Conservation (phyloP, 2,113 vertebrate genomes). For the Marcusenius ussheri region DNA sequence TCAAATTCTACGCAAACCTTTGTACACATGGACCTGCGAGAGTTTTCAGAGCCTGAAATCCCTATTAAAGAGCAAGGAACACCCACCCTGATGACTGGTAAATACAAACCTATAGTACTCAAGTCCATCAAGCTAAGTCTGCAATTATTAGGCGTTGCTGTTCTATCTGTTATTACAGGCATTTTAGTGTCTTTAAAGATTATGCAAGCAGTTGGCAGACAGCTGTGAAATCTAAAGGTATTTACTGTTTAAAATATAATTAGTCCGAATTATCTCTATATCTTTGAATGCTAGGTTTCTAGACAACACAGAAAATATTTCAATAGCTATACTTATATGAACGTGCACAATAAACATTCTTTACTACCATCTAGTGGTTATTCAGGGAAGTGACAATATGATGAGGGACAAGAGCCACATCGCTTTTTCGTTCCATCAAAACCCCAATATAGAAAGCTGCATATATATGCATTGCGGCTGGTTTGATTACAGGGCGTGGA, state of each 20-base stretch:
- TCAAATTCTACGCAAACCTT: not conserved
- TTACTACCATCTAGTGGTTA: conserved; percentile 10
- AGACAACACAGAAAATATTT: not conserved
- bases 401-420: not conserved
- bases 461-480: not conserved
- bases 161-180: not conserved
- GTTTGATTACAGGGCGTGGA: not conserved
- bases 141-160: not conserved
- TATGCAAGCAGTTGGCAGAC: not conserved
- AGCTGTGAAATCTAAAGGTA: not conserved
- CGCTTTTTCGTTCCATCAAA: not conserved
- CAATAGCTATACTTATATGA: not conserved
- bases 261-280: not conserved
- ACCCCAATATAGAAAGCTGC: not conserved
- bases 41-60: not conserved
- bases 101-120: not conserved
- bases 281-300: not conserved
- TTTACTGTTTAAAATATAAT: not conserved
- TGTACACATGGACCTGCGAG: not conserved
- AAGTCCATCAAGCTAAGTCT: not conserved
- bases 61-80: not conserved
- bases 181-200: not conserved
- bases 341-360: not conserved
- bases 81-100: not conserved
- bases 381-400: not conserved